phyloP scores from a whole-genome alignment of 2,888 invertebrate species.

The Chalcis sispes region DNA sequence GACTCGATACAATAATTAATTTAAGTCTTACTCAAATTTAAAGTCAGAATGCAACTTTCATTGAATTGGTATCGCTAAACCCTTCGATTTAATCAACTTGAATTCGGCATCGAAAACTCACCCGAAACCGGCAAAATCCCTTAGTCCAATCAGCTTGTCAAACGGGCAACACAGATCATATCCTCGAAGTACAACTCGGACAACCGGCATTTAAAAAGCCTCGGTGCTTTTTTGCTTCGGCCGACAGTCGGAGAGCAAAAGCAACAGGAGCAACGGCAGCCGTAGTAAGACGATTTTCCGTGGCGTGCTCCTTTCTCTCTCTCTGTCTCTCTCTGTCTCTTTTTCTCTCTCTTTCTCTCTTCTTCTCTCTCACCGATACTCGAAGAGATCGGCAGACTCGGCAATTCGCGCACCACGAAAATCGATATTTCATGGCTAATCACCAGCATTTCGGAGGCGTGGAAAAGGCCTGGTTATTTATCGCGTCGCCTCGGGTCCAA shows the following conservation, averaged over 20 bases:
- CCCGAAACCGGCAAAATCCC: conserved; percentile 5
- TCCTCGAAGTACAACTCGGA: conserved; percentile 40
- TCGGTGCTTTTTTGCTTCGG: background rate
- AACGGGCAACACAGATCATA: conserved; percentile 15
- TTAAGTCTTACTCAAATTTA: too few relatives aligned
- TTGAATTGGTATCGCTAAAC: too few relatives aligned
- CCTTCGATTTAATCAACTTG: background rate
- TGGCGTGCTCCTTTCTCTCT: background rate
- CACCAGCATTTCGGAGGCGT: conserved; percentile 76
- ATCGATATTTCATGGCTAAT: conserved; percentile 76
- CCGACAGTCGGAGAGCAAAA: background rate
- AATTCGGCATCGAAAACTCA: background rate
- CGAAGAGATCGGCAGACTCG: background rate
- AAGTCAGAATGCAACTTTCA: too few relatives aligned
- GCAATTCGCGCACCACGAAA: conserved; percentile 62
- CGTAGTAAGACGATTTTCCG: conserved; percentile 43
- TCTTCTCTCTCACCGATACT: too few relatives aligned
- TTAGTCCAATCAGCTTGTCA: conserved; percentile 22
- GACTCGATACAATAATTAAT: too few relatives aligned
- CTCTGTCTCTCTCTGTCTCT: too few relatives aligned
- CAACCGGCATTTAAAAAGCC: conserved; percentile 47
- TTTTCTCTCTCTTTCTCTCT: background rate
- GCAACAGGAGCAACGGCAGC: conserved; percentile 6
- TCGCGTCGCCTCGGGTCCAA: conserved; percentile 72
- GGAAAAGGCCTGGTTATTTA: conserved; percentile 76